These are phyloP conservation scores for Nematolebias whitei DNA, from an alignment of 2,113 vertebrate genomes.

Conservation along the genomic window DNA sequence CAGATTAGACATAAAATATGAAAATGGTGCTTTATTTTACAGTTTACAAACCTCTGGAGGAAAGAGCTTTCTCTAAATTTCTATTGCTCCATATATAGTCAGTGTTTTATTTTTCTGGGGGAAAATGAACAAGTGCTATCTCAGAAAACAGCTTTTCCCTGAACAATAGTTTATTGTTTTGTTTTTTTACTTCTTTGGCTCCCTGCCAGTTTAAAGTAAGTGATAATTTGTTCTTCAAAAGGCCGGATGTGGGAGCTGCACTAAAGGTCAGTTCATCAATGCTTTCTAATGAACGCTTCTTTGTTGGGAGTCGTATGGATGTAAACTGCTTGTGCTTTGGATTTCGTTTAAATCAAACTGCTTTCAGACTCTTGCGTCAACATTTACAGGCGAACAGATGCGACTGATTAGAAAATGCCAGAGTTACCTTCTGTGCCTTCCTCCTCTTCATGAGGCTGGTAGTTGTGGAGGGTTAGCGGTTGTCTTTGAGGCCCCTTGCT, in stretches of 20 bases:
- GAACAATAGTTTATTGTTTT: constrained; percentile 53
- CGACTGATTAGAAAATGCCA: neutral
- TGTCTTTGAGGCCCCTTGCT: constrained; percentile 68
- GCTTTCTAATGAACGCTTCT: neutral
- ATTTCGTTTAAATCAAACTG: constrained; percentile 2
- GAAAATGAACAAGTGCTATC: constrained; percentile 59
- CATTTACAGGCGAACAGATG: neutral
- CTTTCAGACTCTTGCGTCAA: constrained; percentile 1
- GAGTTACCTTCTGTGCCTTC: constrained; percentile 76
- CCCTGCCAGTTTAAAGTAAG: constrained; percentile 42
- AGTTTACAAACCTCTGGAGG: constrained; percentile 8
- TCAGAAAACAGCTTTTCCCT: constrained; percentile 52
- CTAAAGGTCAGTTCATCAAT: constrained; percentile 4
- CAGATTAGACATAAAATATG: no score
- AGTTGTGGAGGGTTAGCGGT: constrained; percentile 65
- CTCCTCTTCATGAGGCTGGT: constrained; percentile 65
- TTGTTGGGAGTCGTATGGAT: neutral
- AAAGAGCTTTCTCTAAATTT: constrained; percentile 2
- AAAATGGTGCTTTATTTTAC: neutral
- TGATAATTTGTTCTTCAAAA: constrained; percentile 53
- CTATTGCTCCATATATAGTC: constrained; percentile 3
- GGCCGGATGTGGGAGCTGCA: constrained; percentile 55
- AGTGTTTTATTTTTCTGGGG: constrained; percentile 14
- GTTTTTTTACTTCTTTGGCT: constrained; percentile 42
- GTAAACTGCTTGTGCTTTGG: constrained; percentile 6